Base-by-base conservation (phyloP, 2,888 invertebrate genomes). In the Melieria picta region DNA sequence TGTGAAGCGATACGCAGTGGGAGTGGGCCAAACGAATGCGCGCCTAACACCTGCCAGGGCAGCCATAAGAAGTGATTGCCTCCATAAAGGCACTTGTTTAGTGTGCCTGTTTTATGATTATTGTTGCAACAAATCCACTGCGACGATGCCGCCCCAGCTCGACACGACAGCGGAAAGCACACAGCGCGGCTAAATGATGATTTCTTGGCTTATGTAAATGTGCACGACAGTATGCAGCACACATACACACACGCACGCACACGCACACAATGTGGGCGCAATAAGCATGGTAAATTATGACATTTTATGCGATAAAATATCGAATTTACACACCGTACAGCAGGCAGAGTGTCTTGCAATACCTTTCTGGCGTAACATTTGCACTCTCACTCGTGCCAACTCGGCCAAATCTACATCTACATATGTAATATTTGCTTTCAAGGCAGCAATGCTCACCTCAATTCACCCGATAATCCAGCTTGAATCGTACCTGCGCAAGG, bases 61-160 rank as follows among this genome's bases (percentile, higher is more conserved):
- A 30, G 64, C 64, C 64, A 64, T 64, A 64, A 64, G 52, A 64
- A 64, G 52, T 64, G 64, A 64, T 64, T 52, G 64, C 64, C 64
- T 11, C 50, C 52, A 64, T 64, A 64, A 64, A 64, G 50, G 50
- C 30, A 52, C 64, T n/a, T 64, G 64, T 64, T 64, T 64, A 64
- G 50, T 64, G 13, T 64, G 52, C 52, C 42, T 64, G 30, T 52
- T 64, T 64, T 64, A 64, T 64, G 64, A 52, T 52, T 64, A 64
- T 64, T 64, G 64, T 64, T 52, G 52, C 50, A 52, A 11, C 50
- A 64, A 64, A 64, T 64, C 64, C 43, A 64, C 64, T 64, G 47
- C 47, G 52, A 63, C 47, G 10, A 11, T n/a, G 42, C 30, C 7
- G 50, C 47, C 46, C 9, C 11, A 7, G 58, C 48, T 11, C 43